Evolutionary conservation across 1,140 invertebrate species (phyloP).

Genomic region (Brachionus rotundiformis): DNA sequence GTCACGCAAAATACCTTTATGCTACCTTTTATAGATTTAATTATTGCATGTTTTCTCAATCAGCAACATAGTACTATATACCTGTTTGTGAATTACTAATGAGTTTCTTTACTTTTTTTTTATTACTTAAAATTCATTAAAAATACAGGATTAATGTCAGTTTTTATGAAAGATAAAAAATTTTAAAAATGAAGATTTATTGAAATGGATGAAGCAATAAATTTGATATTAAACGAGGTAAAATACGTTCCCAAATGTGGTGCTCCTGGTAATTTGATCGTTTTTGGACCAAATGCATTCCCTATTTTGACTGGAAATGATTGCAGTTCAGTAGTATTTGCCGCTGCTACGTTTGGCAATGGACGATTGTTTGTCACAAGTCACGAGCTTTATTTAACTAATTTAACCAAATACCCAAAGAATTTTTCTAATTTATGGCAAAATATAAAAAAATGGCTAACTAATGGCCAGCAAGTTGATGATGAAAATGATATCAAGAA

Average conservation of each 20-base stretch:
- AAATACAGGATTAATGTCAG: neutral
- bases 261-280: constrained; percentile 10
- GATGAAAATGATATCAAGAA: neutral
- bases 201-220: constrained; percentile 15
- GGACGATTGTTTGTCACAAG: constrained; percentile 33
- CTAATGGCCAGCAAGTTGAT: neutral
- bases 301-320: constrained; percentile 34
- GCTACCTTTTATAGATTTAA: neutral
- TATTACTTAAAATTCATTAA: neutral
- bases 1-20: neutral
- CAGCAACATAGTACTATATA: neutral
- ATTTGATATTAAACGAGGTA: neutral
- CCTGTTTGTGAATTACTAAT: neutral
- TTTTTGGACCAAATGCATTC: neutral
- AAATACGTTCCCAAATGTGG: constrained; percentile 37
- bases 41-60: constrained; percentile 9
- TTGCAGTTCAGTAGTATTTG: constrained; percentile 27
- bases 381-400: constrained; percentile 13
- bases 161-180: constrained; percentile 31
- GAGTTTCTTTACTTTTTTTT: constrained; percentile 5
- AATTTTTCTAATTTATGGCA: constrained; percentile 8
- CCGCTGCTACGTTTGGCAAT: neutral
- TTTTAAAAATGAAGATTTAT: neutral
- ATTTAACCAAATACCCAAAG: neutral
- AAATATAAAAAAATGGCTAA: constrained; percentile 43